Base-by-base conservation (phyloP, 2,113 vertebrate genomes). In the Pardalotus punctatus region DNA sequence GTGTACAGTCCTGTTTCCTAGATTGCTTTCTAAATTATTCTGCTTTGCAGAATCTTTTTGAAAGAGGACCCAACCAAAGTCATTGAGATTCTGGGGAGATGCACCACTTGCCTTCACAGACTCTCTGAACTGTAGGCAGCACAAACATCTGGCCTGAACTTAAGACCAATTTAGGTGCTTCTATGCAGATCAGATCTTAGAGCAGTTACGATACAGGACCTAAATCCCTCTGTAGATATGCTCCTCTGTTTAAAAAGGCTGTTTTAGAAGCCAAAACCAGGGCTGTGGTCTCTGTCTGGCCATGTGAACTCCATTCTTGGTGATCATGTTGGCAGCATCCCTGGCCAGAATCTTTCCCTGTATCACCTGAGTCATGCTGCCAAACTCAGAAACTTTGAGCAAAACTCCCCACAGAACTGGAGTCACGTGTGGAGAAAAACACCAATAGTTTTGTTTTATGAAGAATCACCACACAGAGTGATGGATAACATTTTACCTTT, bases 401-500 rank as follows among this genome's bases (percentile, higher is more conserved):
- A 36, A 23, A 84, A 38, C 22, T 36, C 19, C 31, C 28, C 35
- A 12, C n/a, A 40, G 38, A 66, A 77, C 17, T 17, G 40, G 35
- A 91, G 24, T 12, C 24, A 5, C 3, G 3, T 25, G 12, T 24
- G 16, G 24, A 73, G 24, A 83, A 65, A 67, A 62, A 27, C 50
- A 79, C 31, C 23, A 56, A 24, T 20, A 12, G 25, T 42, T 66
- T 57, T 4, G 1, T 53, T 89, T 62, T 40, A 38, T 5, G 9
- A 85, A 80, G 33, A 73, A 70, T 23, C 19, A 35, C 22, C 28
- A 84, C 12, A 53, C 5, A 64, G 27, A 47, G 17, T 3, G 14
- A 77, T 12, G 18, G n/a, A 17, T 51, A 79, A 64, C 2, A 45
- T 45, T 53, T 96, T 97, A 98, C 98, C 97, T 97, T 90, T 47